These are phyloP conservation scores for Cheilosia urbana DNA, from an alignment of 2,888 invertebrate species.

Conservation along the genomic window DNA sequence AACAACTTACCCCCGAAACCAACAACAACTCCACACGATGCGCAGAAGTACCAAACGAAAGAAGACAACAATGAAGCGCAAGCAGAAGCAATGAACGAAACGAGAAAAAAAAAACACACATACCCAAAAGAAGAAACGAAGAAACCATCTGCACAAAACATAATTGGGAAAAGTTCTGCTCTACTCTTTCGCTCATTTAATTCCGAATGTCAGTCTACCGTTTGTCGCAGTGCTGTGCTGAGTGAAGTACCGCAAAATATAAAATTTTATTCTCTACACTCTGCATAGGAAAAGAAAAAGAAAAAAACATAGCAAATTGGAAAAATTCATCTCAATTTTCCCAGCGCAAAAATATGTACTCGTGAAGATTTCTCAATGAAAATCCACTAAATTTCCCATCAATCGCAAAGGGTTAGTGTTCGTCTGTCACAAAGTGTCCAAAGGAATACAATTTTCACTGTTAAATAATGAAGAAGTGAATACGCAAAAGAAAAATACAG, in stretches of 20 bases:
- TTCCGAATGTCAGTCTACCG: constrained; percentile 74
- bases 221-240: constrained; percentile 77
- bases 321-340: constrained; percentile 20
- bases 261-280: constrained; percentile 29
- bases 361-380: constrained; percentile 60
- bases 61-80: constrained; percentile 72
- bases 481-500: constrained; percentile 9
- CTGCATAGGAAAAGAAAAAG: constrained; percentile 25
- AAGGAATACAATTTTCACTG: constrained; percentile 71
- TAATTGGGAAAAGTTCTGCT: constrained; percentile 52
- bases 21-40: constrained; percentile 21
- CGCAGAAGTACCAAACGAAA: constrained; percentile 59
- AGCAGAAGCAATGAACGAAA: constrained; percentile 47
- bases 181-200: constrained; percentile 65
- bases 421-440: constrained; percentile 9
- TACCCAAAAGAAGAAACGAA: constrained; percentile 48
- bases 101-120: constrained; percentile 17
- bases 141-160: constrained; percentile 66
- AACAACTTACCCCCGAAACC: neutral
- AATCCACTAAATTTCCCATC: constrained; percentile 43
- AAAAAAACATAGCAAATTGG: constrained; percentile 23
- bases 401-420: constrained; percentile 50
- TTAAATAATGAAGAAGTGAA: constrained; percentile 58
- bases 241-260: constrained; percentile 44
- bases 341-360: constrained; percentile 45